These are phyloP conservation scores for Torymus texanus DNA, from an alignment of 2,888 invertebrate genomes.

Conservation along the genomic window DNA sequence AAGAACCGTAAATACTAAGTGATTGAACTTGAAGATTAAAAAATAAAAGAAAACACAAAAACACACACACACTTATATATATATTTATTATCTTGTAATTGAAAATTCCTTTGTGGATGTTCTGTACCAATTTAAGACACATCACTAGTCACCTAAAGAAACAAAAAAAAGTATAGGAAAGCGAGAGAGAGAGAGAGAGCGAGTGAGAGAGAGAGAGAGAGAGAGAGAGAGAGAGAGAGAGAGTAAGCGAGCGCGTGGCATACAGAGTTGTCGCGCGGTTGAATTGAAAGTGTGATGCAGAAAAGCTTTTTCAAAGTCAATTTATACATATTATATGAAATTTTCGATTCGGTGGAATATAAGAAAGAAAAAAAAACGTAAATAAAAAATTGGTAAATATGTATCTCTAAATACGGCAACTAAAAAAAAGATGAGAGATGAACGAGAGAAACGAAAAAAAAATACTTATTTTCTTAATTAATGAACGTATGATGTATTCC, in stretches of 20 bases:
- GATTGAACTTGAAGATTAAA: slow-evolving; percentile 2
- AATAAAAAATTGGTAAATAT: not conserved
- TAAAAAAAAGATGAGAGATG: no score
- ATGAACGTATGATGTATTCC: slow-evolving; percentile 18
- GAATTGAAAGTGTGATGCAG: no score
- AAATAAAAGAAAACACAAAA: not conserved
- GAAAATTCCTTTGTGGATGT: slow-evolving; percentile 51
- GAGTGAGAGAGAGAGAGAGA: not conserved
- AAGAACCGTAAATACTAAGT: not conserved
- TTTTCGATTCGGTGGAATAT: slow-evolving; percentile 29
- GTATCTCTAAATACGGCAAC: not conserved
- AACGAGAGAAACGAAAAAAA: not conserved
- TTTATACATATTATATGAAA: slow-evolving; percentile 29
- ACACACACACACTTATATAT: slow-evolving; percentile 1
- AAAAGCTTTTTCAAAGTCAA: slow-evolving; percentile 45
- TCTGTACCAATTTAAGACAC: slow-evolving; percentile 54
- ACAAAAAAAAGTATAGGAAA: not conserved
- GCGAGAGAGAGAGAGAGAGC: not conserved
- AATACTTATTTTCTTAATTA: slow-evolving; percentile 34
- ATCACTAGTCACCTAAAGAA: slow-evolving; percentile 44
- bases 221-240: not conserved
- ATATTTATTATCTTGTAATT: slow-evolving; percentile 49
- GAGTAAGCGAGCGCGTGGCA: no score
- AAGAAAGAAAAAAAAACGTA: not conserved
- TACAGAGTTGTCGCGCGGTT: no score